phyloP scores from a whole-genome alignment of 2,113 vertebrate species.

The Rhineura floridana region DNA sequence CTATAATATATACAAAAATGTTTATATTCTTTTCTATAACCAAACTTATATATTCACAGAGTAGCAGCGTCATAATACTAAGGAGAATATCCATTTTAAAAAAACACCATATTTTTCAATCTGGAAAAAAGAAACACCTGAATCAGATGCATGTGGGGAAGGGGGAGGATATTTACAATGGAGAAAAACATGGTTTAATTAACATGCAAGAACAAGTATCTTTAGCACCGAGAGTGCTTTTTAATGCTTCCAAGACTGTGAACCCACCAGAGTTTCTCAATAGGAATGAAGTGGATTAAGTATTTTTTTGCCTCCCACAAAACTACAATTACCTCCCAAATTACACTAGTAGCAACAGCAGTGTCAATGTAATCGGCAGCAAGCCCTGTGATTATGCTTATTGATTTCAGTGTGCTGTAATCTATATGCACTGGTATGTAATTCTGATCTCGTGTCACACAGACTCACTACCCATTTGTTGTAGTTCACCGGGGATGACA shows the following conservation, averaged over 20 bases:
- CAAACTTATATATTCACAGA: too few relatives aligned
- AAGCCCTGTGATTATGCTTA: background rate
- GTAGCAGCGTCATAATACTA: background rate
- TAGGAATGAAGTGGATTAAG: constrained; percentile 9
- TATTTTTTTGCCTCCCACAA: constrained; percentile 11
- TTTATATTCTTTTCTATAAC: too few relatives aligned
- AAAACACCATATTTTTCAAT: background rate
- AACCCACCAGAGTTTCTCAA: background rate
- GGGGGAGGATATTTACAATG: background rate
- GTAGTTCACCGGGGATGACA: constrained; percentile 12
- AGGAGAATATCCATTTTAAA: background rate
- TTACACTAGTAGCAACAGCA: background rate
- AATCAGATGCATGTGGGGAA: background rate
- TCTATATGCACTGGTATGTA: background rate
- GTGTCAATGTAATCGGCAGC: background rate
- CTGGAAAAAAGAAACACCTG: background rate
- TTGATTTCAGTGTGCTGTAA: background rate
- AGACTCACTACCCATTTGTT: background rate
- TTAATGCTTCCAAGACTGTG: background rate
- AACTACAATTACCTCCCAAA: background rate
- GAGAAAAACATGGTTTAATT: background rate
- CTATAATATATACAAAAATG: too few relatives aligned
- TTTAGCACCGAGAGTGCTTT: constrained; percentile 50
- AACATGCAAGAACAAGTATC: constrained; percentile 28
- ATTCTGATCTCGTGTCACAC: background rate